Percentiles rank a stretch among this genome's conserved stretches.
These are phyloP conservation scores for Chymomyza costata DNA, from an alignment of 1,140 invertebrate species.

Conservation along the genomic window DNA sequence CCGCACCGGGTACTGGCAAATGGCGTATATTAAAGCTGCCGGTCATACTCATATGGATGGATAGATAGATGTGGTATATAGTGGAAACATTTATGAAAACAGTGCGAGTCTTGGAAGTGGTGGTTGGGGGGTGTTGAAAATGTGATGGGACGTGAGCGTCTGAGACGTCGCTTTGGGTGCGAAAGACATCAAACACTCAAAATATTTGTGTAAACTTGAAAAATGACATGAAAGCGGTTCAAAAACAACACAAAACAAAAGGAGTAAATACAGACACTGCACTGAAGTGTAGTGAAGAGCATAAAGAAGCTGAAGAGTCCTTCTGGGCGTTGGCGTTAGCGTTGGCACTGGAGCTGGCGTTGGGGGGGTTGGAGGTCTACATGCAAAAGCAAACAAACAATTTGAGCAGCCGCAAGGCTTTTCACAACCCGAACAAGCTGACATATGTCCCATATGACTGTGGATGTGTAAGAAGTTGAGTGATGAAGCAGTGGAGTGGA, in stretches of 20 bases:
- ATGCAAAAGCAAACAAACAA: conserved; percentile 51
- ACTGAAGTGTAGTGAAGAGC: conserved; percentile 15
- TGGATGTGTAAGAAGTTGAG: background rate
- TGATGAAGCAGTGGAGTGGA: background rate
- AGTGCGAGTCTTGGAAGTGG: too few species aligned
- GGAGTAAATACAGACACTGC: too few species aligned
- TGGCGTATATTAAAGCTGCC: too few species aligned
- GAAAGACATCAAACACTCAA: conserved; percentile 67
- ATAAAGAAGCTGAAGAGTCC: conserved; percentile 38
- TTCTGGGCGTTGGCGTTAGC: too few species aligned
- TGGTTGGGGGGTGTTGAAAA: too few species aligned
- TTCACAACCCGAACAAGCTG: conserved; percentile 17
- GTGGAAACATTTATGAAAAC: conserved; percentile 60
- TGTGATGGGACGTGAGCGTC: too few species aligned
- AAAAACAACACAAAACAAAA: conserved; percentile 19
- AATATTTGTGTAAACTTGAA: conserved; percentile 71
- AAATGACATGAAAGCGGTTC: conserved; percentile 58
- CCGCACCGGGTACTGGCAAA: too few species aligned
- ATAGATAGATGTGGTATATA: conserved; percentile 14
- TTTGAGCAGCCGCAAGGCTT: conserved; percentile 34
- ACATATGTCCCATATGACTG: conserved; percentile 37
- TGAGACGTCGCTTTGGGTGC: conserved; percentile 59
- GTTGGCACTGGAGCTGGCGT: too few species aligned
- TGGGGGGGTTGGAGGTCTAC: too few species aligned
- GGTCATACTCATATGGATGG: too few species aligned